Base-by-base conservation (phyloP, 2,797 vertebrate genomes). In the Meriones psammophilus region DNA sequence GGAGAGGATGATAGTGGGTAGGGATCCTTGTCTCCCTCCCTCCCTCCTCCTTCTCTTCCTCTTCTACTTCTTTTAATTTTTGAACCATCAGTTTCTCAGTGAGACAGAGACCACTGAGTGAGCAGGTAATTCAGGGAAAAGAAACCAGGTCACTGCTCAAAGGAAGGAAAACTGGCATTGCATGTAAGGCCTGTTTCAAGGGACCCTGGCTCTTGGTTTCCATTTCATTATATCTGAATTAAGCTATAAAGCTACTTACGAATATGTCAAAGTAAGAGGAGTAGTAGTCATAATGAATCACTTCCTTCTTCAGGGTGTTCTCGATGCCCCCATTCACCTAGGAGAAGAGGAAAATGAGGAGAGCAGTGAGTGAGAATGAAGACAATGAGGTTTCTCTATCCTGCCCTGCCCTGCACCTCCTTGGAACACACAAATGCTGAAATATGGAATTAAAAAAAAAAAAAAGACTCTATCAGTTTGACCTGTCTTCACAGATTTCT, bases 261-360 rank as follows among this genome's bases (percentile, higher is more conserved):
- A 99, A 99, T 96, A 99, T 99, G 98, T 99, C 99, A 97, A 99
- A 99, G 98, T 99, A 99, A 50, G 99, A 99, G 95, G 98, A 99
- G 80, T 97, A 99, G 98, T 99, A 99, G 98, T 99, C 98, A 97
- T 99, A 99, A 0, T 99, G 97, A 76, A 99, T 98, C 50, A 99
- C 99, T 97, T 99, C 99, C 94, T 98, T 98, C 56, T 98, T 98
- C 97, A 99, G 98, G 42, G 99, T 99, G 95, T 98, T 98, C 97
- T 98, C 97, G 96, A 99, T 99, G 94, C 99, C 99, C 30, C 99
- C 99, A 86, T 98, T 99, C 76, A 99, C 99, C 99, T 99, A 97
- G 30, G 95, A 79, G 96, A 96, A 97, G 71, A 80, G 15, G 77
- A 54, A 88, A 68, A 46, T 0, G 8, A 89, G 69, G 68, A 69